Base-by-base conservation (phyloP, 53 echinoderm and acorn worm species). In the Holothuria leucospilota region DNA sequence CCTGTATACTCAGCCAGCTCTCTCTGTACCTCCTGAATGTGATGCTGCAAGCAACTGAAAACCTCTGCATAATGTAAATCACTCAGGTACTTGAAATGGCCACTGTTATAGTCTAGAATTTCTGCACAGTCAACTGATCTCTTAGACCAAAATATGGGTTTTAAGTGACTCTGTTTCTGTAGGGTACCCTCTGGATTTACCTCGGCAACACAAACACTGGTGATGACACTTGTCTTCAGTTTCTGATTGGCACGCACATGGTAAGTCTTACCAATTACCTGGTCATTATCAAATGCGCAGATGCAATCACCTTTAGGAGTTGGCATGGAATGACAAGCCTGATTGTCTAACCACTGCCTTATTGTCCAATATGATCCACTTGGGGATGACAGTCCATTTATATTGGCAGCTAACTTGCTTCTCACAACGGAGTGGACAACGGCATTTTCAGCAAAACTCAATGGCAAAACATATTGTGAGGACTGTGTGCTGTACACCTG, bases 161-260 rank as follows among this genome's bases (percentile, higher is more conserved):
- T 82, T 62, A 82, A 39, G 60, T 5, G 20, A 14, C 13, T 61
- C 30, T 61, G 27, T 27, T 59, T 61, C 26, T 82, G 82, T 27
- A 82, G 62, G 28, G 16, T n/a, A 23, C 82, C 82, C 13, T 59
- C 59, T 26, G 25, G 25, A 34, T 82, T 29, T 24, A 82, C 82
- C 59, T 82, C 82, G 4, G 82, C 82, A 60, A 62, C 82, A 62
- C 82, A 82, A 26, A 82, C 82, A 82, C 85, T 84, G 15, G 85
- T 84, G 21, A 84, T 41, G 20, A 84, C n/a, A n/a, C n/a, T n/a
- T n/a, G n/a, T n/a, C n/a, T n/a, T n/a, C n/a, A n/a, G n/a, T n/a
- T n/a, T n/a, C 16, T 39, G 70, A 51, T 84, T 69, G 21, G 20
- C 40, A 39, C 69, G 59, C 8, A 84, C 69, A 68, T 67, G 23